Conservation (phyloP, 2,888 invertebrate species). For the Cecidostiba fungosa region DNA sequence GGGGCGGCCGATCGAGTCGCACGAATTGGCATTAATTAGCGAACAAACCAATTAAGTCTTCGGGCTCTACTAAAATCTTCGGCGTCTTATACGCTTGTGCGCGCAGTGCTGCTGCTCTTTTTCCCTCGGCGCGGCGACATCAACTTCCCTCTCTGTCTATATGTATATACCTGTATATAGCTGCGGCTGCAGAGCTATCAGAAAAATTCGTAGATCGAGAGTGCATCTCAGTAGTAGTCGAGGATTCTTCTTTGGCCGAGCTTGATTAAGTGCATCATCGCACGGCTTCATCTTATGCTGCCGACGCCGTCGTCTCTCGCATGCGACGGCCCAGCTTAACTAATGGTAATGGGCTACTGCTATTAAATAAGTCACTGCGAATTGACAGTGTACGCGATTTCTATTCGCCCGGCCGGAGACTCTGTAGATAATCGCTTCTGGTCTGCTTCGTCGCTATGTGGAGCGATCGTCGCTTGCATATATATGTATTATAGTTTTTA, state of each 20-base stretch:
- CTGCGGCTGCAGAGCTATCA: background rate
- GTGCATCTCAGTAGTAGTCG: background rate
- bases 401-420: slow-evolving; percentile 17
- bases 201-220: slow-evolving; percentile 16
- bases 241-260: slow-evolving; percentile 3
- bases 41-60: slow-evolving; percentile 68
- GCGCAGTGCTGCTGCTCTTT: background rate
- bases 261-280: slow-evolving; percentile 60
- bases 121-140: background rate
- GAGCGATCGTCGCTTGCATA: background rate
- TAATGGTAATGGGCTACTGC: slow-evolving; percentile 52
- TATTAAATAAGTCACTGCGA: slow-evolving; percentile 58
- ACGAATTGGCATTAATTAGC: slow-evolving; percentile 70
- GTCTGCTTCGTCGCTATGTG: background rate
- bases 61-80: slow-evolving; percentile 30
- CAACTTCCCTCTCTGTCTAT: background rate
- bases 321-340: slow-evolving; percentile 21
- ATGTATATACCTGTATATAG: background rate
- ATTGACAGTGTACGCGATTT: slow-evolving; percentile 46
- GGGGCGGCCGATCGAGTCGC: slow-evolving; percentile 53
- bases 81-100: slow-evolving; percentile 20
- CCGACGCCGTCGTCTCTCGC: background rate
- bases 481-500: background rate
- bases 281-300: slow-evolving; percentile 42
- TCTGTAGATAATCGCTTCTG: background rate